Evolutionary conservation across 2,888 invertebrate species (phyloP).

Genomic region (Cheilosia urbana): DNA sequence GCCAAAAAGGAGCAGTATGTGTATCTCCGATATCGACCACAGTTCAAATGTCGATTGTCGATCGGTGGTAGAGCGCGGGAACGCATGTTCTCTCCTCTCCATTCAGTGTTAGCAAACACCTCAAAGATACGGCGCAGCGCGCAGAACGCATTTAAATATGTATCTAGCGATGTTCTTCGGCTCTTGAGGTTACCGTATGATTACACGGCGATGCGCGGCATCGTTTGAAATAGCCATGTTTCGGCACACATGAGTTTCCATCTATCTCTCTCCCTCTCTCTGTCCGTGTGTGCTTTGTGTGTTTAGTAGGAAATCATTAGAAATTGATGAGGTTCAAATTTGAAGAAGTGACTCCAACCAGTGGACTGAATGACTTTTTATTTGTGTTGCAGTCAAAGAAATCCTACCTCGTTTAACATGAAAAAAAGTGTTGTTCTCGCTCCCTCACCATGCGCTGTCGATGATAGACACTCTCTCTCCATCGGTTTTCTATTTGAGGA

Average conservation of each 20-base stretch:
- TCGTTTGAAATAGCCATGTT: constrained; percentile 61
- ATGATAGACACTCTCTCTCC: neutral
- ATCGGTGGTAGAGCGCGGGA: constrained; percentile 24
- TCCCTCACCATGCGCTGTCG: neutral
- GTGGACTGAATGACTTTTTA: constrained; percentile 42
- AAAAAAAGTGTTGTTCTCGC: constrained; percentile 10
- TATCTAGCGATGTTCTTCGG: constrained; percentile 24
- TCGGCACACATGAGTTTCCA: constrained; percentile 34
- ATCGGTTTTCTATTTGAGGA: constrained; percentile 53
- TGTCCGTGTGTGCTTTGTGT: constrained; percentile 40
- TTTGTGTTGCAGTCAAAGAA: constrained; percentile 38
- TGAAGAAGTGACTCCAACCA: constrained; percentile 46
- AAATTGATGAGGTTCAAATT: constrained; percentile 70
- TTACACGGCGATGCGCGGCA: constrained; percentile 50
- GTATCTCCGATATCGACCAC: constrained; percentile 27
- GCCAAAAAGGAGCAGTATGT: constrained; percentile 29
- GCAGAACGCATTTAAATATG: constrained; percentile 55
- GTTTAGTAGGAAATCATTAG: constrained; percentile 73
- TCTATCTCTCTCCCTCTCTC: neutral
- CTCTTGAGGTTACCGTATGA: constrained; percentile 51
- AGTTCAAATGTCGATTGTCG: constrained; percentile 59
- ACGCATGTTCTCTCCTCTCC: constrained; percentile 1
- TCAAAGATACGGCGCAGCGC: neutral
- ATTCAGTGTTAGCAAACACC: constrained; percentile 52
- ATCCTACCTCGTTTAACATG: constrained; percentile 53